A percentile compares a stretch with the other conserved stretches of the same genome.
These are phyloP conservation scores for Neotoma lepida DNA, from an alignment of 2,113 vertebrate species.

Conservation along the genomic window DNA sequence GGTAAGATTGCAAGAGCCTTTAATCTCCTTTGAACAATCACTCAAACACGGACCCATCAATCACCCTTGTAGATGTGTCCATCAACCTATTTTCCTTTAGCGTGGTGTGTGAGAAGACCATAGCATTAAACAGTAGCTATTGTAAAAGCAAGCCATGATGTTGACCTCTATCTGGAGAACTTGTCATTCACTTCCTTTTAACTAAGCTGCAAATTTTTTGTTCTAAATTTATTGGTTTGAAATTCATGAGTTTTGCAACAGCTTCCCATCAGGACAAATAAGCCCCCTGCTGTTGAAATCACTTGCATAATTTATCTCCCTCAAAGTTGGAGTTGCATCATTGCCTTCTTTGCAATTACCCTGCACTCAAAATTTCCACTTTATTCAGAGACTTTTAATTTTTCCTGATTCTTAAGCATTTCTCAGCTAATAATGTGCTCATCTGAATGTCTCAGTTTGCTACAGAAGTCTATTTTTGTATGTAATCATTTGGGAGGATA, in stretches of 20 bases:
- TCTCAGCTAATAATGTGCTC: background rate
- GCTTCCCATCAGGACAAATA: conserved; percentile 71
- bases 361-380: conserved; percentile 34
- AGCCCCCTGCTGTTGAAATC: conserved; percentile 65
- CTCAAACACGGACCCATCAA: background rate
- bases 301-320: conserved; percentile 72
- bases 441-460: background rate
- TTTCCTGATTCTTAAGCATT: conserved; percentile 65
- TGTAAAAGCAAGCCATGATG: background rate
- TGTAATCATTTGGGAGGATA: conserved; percentile 20
- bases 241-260: conserved; percentile 74
- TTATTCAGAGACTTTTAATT: conserved; percentile 59
- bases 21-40: background rate
- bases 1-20: background rate
- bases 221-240: conserved; percentile 74
- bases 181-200: conserved; percentile 64
- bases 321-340: conserved; percentile 58
- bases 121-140: background rate
- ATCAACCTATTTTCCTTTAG: background rate
- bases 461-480: background rate
- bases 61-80: background rate
- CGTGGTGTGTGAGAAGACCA: background rate
- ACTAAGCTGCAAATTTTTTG: conserved; percentile 60
- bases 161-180: conserved; percentile 52
- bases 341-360: conserved; percentile 60